phyloP scores from a whole-genome alignment of 2,888 invertebrate species.

The Quadriops clusia region DNA sequence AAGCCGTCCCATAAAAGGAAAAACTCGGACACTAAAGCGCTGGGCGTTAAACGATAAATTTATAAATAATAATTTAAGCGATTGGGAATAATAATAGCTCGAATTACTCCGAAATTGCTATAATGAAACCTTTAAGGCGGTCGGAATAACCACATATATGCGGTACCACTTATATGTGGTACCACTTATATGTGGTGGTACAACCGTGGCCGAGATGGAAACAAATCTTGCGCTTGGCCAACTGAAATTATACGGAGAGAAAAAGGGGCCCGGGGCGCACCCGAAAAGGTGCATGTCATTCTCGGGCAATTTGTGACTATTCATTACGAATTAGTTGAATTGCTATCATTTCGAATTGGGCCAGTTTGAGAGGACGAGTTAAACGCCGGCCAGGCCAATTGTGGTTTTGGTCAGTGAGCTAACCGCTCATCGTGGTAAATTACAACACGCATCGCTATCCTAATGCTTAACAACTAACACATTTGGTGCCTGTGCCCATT shows the following conservation, averaged over 20 bases:
- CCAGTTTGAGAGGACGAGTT: too few relatives aligned
- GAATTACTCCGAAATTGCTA: constrained; percentile 37
- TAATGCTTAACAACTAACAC: too few relatives aligned
- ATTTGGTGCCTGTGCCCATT: too few relatives aligned
- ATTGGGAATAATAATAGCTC: constrained; percentile 34
- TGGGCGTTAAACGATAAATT: constrained; percentile 35
- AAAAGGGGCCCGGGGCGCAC: constrained; percentile 14
- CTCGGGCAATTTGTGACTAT: constrained; percentile 40
- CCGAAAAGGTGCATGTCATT: constrained; percentile 34
- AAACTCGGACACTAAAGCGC: too few relatives aligned
- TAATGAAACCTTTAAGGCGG: constrained; percentile 35
- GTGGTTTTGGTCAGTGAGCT: constrained; percentile 19
- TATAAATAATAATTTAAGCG: constrained; percentile 34
- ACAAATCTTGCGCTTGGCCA: constrained; percentile 37
- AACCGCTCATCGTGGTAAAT: too few relatives aligned
- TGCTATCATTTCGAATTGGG: constrained; percentile 40
- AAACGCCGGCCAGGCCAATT: constrained; percentile 19
- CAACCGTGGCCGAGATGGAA: constrained; percentile 22
- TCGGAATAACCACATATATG: constrained; percentile 33
- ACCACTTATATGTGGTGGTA: too few relatives aligned
- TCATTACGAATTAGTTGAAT: constrained; percentile 49
- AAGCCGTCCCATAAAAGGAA: too few relatives aligned
- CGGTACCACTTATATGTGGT: too few relatives aligned
- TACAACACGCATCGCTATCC: too few relatives aligned
- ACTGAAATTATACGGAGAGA: constrained; percentile 31